Evolutionary conservation across 2,888 invertebrate genomes (phyloP), one percentile per base, ranked within the genome.

Genomic region (Xestobium rufovillosum): DNA sequence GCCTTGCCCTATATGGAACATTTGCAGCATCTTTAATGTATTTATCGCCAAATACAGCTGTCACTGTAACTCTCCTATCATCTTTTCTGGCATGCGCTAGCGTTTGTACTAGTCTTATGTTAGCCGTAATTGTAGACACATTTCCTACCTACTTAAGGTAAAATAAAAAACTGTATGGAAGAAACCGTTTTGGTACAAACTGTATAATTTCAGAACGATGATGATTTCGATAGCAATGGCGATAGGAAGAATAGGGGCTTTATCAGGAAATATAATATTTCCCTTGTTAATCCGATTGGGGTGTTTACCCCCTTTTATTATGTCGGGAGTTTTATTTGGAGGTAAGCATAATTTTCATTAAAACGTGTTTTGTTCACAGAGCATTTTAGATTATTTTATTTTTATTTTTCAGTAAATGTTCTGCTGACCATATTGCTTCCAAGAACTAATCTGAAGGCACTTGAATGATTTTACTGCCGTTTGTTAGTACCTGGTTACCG

Each of bases 271-370:
- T 45, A 62, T 83, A 27, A 53, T 77, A 1, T 84, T 84, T 54
- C 83, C 84, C 0, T 66, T 76, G n/a, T 69, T 84, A 26, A 67
- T 84, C 25, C 63, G 70, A 45, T 67, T 72, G 17, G 83, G 83
- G 25, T 84, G 84, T 50, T 60, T 76, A 14, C 78, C 80, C 12
- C 82, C 83, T 2, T 84, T 84, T 54, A 58, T 80, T 36, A 73
- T 78, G 56, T 73, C 83, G 31, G 75, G 50, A 13, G 38, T 39
- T 9, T 19, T 48, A 19, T 35, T 47, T 13, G 16, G 49, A 14
- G 41, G 51, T 52, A 41, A 15, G 12, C 8, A n/a, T n/a, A 19
- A 19, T 19, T 8, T 19, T 19, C 23, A 19, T 19, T 19, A n/a
- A 19, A 19, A n/a, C n/a, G n/a, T n/a, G n/a, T n/a, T n/a, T n/a